A percentile compares a stretch with the other conserved stretches of the same genome.
Conservation (phyloP, 1,140 invertebrate genomes). For the Drosophila rufa region DNA sequence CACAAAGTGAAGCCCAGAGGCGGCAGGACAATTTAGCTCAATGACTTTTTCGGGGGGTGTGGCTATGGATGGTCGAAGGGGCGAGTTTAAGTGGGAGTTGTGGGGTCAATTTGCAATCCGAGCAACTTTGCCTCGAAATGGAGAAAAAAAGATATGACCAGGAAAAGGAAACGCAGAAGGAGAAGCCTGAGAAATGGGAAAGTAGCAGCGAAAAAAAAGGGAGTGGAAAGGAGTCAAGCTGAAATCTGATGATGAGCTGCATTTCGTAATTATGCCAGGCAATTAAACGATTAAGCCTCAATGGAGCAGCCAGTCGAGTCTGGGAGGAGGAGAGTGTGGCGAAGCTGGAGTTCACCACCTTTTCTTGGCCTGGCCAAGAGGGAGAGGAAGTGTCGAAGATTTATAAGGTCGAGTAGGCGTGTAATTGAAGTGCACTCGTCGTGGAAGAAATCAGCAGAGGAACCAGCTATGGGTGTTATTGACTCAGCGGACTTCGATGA, state of each 20-base stretch:
- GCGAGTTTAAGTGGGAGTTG: slow-evolving; percentile 41
- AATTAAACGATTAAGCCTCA: slow-evolving; percentile 79
- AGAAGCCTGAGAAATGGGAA: slow-evolving; percentile 5
- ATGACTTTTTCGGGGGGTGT: slow-evolving; percentile 37
- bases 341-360: slow-evolving; percentile 3
- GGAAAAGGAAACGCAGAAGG: background rate
- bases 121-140: slow-evolving; percentile 20
- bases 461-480: background rate
- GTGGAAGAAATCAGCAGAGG: background rate
- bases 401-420: slow-evolving; percentile 57
- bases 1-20: slow-evolving; percentile 28
- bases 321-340: slow-evolving; percentile 1
- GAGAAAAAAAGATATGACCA: slow-evolving; percentile 3
- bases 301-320: slow-evolving; percentile 20
- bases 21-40: slow-evolving; percentile 54
- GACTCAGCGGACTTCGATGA: background rate
- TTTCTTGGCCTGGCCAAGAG: slow-evolving; percentile 18
- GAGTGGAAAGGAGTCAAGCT: slow-evolving; percentile 64
- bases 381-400: slow-evolving; percentile 26
- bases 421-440: slow-evolving; percentile 60
- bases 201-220: background rate
- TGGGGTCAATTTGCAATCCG: slow-evolving; percentile 54
- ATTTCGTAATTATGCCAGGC: slow-evolving; percentile 82
- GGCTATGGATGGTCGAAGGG: slow-evolving; percentile 12
- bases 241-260: slow-evolving; percentile 82